Evolutionary conservation across 2,797 vertebrate genomes (phyloP).

Genomic region (Delichon dasypus): DNA sequence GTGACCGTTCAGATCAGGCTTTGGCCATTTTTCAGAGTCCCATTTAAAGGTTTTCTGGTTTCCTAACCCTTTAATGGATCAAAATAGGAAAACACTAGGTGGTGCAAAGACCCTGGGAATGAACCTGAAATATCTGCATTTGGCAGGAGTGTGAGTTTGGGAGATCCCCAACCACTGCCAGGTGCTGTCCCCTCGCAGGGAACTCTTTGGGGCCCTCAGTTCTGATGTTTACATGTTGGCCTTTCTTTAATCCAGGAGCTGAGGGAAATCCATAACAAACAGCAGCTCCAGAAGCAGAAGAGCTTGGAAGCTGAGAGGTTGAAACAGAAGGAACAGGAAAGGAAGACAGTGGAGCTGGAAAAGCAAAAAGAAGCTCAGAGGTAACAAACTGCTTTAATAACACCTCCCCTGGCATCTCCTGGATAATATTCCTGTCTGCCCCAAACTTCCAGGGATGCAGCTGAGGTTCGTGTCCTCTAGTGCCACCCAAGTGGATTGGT

Average conservation of each 20-base stretch:
- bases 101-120: background rate
- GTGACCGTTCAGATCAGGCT: background rate
- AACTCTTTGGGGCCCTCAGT: background rate
- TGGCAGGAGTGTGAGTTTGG: background rate
- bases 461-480: background rate
- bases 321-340: constrained; percentile 82
- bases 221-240: constrained; percentile 3
- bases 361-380: constrained; percentile 83
- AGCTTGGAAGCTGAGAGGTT: constrained; percentile 83
- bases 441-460: background rate
- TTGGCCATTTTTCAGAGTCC: background rate
- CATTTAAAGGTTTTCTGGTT: background rate
- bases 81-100: background rate
- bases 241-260: constrained; percentile 85
- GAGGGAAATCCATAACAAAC: constrained; percentile 91
- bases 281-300: constrained; percentile 92
- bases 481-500: background rate
- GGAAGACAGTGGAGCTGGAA: constrained; percentile 83
- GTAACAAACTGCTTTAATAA: constrained; percentile 64
- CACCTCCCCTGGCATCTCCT: background rate
- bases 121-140: background rate
- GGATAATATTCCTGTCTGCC: background rate
- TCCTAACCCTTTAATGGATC: background rate
- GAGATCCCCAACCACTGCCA: background rate
- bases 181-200: background rate